Evolutionary conservation across 2,888 invertebrate genomes (phyloP), one percentile per base, ranked within the genome.

Genomic region (Zygaena filipendulae): DNA sequence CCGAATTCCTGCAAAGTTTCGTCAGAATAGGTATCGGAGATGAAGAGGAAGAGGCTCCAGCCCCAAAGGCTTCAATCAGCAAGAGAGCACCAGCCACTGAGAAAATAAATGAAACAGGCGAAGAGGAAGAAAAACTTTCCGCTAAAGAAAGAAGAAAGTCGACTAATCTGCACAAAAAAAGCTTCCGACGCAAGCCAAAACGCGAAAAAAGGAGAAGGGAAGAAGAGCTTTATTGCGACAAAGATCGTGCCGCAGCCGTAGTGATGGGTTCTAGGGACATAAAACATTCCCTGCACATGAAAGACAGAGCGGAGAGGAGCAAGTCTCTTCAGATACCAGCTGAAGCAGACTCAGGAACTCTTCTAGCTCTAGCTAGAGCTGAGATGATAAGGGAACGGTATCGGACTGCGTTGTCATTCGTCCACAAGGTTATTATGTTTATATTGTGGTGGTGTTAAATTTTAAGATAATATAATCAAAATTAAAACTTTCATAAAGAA

Each of bases 361-460:
- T 92, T 43, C 67, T 92, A 30, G 90, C 90, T 0, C 68, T 92
- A 11, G 91, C 90, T 1, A 81, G 87, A 24, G 87, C 89, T 29
- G 91, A 91, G 57, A 86, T 92, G 79, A 84, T 87, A 50, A 83
- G 86, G 40, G 90, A 90, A 27, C 86, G 91, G 49, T 80, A 87
- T 38, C 80, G 83, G 25, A 87, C 87, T 34, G 92, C 92, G 21
- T 71, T 90, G 27, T 75, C 83, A 41, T 92, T 91, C 60, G 87
- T 92, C 41, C 85, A 88, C 52, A 92, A 92, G 92, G 93, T 89
- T n/a, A n/a, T n/a, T n/a, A n/a, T n/a, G n/a, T n/a, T n/a, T n/a
- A n/a, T n/a, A n/a, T n/a, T n/a, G 36, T 23, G 23, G 13, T 13
- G n/a, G n/a, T n/a, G n/a, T n/a, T n/a, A n/a, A n/a, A n/a, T n/a